Evolutionary conservation across 2,888 invertebrate genomes (phyloP), one percentile per base, ranked within the genome.

Genomic region (Eupsilia transversa): DNA sequence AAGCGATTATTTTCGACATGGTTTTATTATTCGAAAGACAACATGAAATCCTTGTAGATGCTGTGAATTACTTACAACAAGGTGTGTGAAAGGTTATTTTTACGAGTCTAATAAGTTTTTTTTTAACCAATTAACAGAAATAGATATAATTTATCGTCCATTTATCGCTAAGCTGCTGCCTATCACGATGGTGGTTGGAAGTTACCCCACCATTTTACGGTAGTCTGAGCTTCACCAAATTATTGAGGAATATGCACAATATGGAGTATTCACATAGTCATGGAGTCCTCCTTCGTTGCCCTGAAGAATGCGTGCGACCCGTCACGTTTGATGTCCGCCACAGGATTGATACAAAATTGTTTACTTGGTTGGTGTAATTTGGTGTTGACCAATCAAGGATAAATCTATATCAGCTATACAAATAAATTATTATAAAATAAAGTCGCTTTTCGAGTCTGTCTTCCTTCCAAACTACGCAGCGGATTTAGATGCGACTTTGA

Each of bases 11-110:
- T 59, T 43, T 41, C 46, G 2, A 41, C 61, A 10, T 14, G 10
- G 38, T 54, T 46, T 46, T 60, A 35, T 54, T 46, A 68, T 54
- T 68, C 9, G 33, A 10, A n/a, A 57, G 38, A 65, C 56, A 38
- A 38, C n/a, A n/a, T 43, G 33, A 52, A 52, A 33, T 33, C 14
- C 3, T n/a, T n/a, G 20, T n/a, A 52, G 5, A 17, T 17, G 30
- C 30, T 54, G 7, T 17, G 17, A 3, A 20, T 33, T 33, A 33
- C 12, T 61, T n/a, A 30, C 7, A 33, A 43, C 2, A 43, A 43
- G 17, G 14, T 23, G 30, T 41, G 30, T n/a, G 0, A 61, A 60
- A 12, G 7, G 6, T 23, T 14, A 30, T 43, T 46, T 23, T 46
- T 46, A 43, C 46, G 46, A 23, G 20, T 46, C 2, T n/a, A n/a